phyloP scores from a whole-genome alignment of 1,140 invertebrate genomes.

The Caenorhabditis tropicalis region DNA sequence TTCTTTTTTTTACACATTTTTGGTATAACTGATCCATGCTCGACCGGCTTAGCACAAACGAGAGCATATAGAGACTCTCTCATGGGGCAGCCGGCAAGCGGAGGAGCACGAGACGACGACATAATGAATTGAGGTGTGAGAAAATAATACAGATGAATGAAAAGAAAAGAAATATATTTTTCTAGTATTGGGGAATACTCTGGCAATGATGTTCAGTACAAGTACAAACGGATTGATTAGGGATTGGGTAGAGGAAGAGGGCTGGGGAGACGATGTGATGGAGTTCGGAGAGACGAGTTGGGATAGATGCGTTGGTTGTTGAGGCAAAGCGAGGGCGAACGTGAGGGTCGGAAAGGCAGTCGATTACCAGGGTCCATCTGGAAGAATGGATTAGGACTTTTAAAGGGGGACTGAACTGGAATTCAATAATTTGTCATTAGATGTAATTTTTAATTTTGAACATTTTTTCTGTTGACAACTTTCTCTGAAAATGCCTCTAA shows the following conservation, averaged over 20 bases:
- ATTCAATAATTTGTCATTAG: no score
- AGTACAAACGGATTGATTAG: conserved; percentile 24
- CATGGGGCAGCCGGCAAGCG: neutral
- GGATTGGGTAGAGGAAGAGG: conserved; percentile 4
- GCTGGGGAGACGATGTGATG: conserved; percentile 29
- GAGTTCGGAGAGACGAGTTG: conserved; percentile 5
- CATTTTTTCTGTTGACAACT: no score
- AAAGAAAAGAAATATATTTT: neutral
- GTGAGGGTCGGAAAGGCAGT: conserved; percentile 42
- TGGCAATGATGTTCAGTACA: conserved; percentile 46
- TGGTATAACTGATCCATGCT: no score
- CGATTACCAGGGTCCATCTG: conserved; percentile 44
- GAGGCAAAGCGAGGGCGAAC: conserved; percentile 14
- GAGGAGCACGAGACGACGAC: neutral
- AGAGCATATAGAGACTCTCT: neutral
- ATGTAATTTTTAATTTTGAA: no score
- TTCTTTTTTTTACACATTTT: no score
- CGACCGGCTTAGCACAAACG: no score
- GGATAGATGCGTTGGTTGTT: conserved; percentile 2
- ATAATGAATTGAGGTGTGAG: conserved; percentile 28
- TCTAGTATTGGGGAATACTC: neutral
- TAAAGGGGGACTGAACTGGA: no score
- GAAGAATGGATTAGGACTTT: neutral
- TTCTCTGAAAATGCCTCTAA: no score
- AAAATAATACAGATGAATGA: neutral